Base-by-base conservation (phyloP, 2,113 vertebrate species). In the Menidia beryllina region DNA sequence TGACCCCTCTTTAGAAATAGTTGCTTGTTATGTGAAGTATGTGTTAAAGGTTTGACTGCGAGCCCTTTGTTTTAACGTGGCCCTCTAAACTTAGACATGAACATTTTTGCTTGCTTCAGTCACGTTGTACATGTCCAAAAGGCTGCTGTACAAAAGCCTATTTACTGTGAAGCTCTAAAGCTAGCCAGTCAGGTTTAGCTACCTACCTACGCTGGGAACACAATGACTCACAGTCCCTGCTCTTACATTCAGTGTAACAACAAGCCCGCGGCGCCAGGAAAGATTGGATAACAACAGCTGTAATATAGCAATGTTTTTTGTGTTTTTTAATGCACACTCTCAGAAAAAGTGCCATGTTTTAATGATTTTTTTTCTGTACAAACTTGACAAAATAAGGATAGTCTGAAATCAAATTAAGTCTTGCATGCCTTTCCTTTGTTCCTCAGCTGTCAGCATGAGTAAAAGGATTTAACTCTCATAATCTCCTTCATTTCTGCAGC, bases 181-280 rank as follows among this genome's bases (percentile, higher is more conserved):
- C 87, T 88, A 84, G 82, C 86, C 87, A 82, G 84, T 86, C 88
- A 87, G 87, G 90, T 91, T 90, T 86, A 89, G 77, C 88, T 86
- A 69, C 82, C 90, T 88, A 86, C 89, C 90, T 89, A 88, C 82
- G 84, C 90, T 88, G 84, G 75, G 81, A 89, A 79, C 82, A 87
- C 79, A 73, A 55, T 91, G 88, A 91, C 82, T 91, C 90, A 89
- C 79, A 77, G 73, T 68, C 77, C 82, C 81, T 81, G 80, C 81
- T 86, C 69, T 84, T 79, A 58, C 73, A 86, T 86, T 86, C 73
- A 84, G 15, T 83, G 75, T 49, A 86, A 81, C 83, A 85, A 71
- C 80, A 70, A 79, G 85, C 88, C 87, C 20, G 54, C 77, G 85
- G 89, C 78, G 57, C 54, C 54, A 73, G 82, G 68, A 83, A 75